Evolutionary conservation across 2,888 invertebrate species (phyloP).

Genomic region (Elgonia sp.): DNA sequence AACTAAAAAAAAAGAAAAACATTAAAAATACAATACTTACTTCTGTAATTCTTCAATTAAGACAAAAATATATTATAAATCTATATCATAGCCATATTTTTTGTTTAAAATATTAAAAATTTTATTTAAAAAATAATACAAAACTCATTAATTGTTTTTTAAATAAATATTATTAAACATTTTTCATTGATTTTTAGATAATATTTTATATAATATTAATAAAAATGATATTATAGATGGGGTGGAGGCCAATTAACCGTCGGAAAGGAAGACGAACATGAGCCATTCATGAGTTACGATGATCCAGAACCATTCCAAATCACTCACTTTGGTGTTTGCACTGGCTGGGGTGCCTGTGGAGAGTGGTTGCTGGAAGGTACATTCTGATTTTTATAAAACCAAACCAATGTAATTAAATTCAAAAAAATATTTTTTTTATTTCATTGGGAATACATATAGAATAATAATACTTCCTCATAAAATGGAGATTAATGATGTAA

Average conservation of each 20-base stretch:
- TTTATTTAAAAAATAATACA: background rate
- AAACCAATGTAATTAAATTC: background rate
- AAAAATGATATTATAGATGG: constrained; percentile 80
- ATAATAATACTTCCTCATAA: background rate
- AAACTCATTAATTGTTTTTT: too few relatives aligned
- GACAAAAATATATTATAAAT: too few relatives aligned
- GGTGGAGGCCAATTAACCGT: constrained; percentile 88
- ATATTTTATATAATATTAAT: too few relatives aligned
- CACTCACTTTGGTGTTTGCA: constrained; percentile 93
- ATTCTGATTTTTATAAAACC: background rate
- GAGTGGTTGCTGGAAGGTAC: constrained; percentile 94
- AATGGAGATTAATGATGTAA: background rate
- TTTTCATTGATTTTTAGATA: too few relatives aligned
- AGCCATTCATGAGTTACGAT: constrained; percentile 92
- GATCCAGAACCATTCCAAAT: constrained; percentile 92
- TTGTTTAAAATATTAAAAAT: too few relatives aligned
- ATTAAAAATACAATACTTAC: too few relatives aligned
- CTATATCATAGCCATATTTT: too few relatives aligned
- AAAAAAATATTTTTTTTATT: background rate
- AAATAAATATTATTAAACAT: too few relatives aligned
- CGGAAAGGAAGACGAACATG: constrained; percentile 91
- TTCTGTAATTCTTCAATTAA: too few relatives aligned
- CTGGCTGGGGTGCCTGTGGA: constrained; percentile 95
- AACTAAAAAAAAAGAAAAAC: too few relatives aligned
- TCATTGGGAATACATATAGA: background rate